Evolutionary conservation across 2,797 vertebrate genomes (phyloP).

Genomic region (Hydrophis major): DNA sequence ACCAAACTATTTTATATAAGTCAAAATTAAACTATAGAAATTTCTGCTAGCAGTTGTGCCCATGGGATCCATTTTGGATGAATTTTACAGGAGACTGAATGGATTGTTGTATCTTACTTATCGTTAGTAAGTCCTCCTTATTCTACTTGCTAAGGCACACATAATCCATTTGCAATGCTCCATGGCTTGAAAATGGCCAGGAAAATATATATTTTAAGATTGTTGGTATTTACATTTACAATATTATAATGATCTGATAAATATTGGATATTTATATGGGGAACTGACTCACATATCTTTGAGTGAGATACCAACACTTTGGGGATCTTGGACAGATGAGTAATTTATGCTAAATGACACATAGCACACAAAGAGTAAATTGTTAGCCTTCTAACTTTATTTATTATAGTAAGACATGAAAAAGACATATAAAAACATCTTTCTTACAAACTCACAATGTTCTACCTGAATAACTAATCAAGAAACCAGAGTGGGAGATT

Average conservation of each 20-base stretch:
- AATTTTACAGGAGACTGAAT: not conserved
- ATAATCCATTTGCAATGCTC: not conserved
- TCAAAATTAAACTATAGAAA: not conserved
- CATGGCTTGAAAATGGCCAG: not conserved
- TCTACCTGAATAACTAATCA: not conserved
- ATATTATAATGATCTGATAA: too few species aligned
- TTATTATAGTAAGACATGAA: not conserved
- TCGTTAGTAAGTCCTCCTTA: not conserved
- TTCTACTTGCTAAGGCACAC: not conserved
- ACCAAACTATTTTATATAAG: not conserved
- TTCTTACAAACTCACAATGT: not conserved
- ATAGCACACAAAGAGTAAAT: not conserved
- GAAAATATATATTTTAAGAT: not conserved
- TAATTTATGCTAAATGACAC: not conserved
- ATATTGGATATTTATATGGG: not conserved
- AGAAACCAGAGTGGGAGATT: not conserved
- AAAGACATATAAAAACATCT: not conserved
- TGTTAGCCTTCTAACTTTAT: not conserved
- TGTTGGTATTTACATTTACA: too few species aligned
- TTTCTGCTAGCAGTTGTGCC: not conserved
- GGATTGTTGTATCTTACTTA: not conserved
- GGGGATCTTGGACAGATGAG: not conserved
- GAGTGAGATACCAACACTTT: not conserved
- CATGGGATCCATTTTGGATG: not conserved
- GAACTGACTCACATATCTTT: not conserved